Evolutionary conservation across 2,888 invertebrate genomes (phyloP).

Genomic region (Gerosis bhagava): DNA sequence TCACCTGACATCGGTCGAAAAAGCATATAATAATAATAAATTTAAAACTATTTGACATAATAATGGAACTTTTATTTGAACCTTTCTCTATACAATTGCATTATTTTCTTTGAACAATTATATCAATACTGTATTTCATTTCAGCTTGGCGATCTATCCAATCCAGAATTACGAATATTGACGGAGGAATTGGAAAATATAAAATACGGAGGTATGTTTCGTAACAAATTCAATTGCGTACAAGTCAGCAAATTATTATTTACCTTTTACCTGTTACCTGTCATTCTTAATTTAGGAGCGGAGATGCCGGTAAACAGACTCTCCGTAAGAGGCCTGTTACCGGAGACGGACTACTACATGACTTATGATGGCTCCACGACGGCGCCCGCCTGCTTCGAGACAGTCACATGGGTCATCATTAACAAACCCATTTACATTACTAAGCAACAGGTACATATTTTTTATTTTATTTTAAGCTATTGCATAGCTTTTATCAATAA

Average conservation of each 20-base stretch:
- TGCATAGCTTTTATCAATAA: too few relatives aligned
- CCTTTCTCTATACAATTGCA: too few relatives aligned
- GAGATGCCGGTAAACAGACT: conserved; percentile 92
- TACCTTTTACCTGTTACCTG: too few relatives aligned
- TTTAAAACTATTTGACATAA: too few relatives aligned
- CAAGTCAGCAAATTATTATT: too few relatives aligned
- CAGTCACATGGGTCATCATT: conserved; percentile 98
- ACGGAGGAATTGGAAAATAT: conserved; percentile 97
- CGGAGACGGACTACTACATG: conserved; percentile 97
- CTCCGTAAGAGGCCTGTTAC: conserved; percentile 93
- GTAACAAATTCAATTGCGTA: background rate
- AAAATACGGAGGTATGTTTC: conserved; percentile 90
- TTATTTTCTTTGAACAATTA: too few relatives aligned
- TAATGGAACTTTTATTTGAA: too few relatives aligned
- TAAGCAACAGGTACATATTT: conserved; percentile 93
- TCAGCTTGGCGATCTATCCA: conserved; percentile 95
- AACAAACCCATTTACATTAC: conserved; percentile 99
- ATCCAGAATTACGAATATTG: conserved; percentile 94
- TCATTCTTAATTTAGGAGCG: conserved; percentile 87
- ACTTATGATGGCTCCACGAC: conserved; percentile 99
- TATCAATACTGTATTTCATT: too few relatives aligned
- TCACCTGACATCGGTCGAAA: too few relatives aligned
- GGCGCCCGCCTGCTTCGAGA: conserved; percentile 98
- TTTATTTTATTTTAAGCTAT: too few relatives aligned
- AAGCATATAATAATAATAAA: too few relatives aligned